phyloP scores from a whole-genome alignment of 2,113 vertebrate genomes.

The Rhinolophus sinicus region DNA sequence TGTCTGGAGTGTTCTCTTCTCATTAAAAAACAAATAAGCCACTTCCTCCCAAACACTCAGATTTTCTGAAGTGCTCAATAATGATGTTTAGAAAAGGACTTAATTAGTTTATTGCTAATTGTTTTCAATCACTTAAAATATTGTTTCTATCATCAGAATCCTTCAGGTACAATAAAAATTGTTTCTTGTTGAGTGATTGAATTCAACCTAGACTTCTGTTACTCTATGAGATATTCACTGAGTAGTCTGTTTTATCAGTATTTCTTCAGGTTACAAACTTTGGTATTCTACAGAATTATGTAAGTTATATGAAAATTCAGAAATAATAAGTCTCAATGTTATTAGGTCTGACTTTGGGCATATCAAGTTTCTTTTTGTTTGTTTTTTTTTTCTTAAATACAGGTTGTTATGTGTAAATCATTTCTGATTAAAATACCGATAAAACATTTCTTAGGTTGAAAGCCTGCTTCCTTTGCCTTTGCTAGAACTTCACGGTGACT shows the following conservation, averaged over 20 bases:
- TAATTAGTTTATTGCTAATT: constrained; percentile 54
- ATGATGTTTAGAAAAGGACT: constrained; percentile 44
- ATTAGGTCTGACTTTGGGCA: not conserved
- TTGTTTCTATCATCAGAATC: constrained; percentile 35
- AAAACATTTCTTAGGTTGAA: constrained; percentile 47
- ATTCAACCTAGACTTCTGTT: not conserved
- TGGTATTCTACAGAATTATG: not conserved
- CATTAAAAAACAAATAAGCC: constrained; percentile 15
- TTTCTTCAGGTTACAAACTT: not conserved
- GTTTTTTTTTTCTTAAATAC: not conserved
- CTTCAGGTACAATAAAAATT: constrained; percentile 34
- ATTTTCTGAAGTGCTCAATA: constrained; percentile 44
- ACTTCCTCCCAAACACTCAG: constrained; percentile 37
- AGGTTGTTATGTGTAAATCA: constrained; percentile 20
- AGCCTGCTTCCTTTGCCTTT: constrained; percentile 39
- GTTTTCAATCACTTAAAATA: constrained; percentile 60
- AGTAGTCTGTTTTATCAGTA: not conserved
- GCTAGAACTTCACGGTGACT: not conserved
- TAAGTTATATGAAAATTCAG: not conserved
- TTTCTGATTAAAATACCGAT: constrained; percentile 56
- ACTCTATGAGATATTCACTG: not conserved
- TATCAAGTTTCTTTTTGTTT: not conserved
- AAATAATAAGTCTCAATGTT: not conserved
- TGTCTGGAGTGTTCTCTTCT: not conserved
- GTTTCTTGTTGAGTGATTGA: not conserved